Percentiles rank a stretch among this genome's conserved stretches.
Evolutionary conservation across 2,797 vertebrate species (phyloP).

Genomic region (Erethizon dorsatum): DNA sequence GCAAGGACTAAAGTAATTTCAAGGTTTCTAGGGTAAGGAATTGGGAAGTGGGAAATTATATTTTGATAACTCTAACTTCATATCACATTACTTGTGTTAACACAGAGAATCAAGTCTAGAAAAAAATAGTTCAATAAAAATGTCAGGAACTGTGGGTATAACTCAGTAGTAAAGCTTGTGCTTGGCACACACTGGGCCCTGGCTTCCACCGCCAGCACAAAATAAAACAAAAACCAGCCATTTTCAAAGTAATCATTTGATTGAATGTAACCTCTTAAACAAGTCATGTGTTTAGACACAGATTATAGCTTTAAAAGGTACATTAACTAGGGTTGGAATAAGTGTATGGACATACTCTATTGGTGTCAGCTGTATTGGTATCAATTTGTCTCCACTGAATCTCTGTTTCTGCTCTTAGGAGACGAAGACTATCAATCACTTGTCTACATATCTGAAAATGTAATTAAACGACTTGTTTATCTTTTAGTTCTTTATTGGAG

Average conservation of each 20-base stretch:
- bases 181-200: neutral
- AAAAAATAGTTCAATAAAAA: conserved; percentile 46
- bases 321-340: neutral
- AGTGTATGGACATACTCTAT: neutral
- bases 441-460: conserved; percentile 49
- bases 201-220: neutral
- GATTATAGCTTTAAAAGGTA: conserved; percentile 22
- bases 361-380: neutral
- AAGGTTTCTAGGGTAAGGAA: conserved; percentile 22
- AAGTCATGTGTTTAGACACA: neutral
- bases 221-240: neutral
- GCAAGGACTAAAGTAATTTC: neutral
- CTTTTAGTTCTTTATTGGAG: neutral
- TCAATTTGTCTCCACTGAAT: neutral
- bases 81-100: conserved; percentile 22
- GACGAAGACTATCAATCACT: neutral
- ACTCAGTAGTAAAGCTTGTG: neutral
- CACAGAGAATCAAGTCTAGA: conserved; percentile 17
- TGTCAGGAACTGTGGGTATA: neutral
- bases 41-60: conserved; percentile 13
- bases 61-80: conserved; percentile 60
- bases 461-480: neutral
- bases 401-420: conserved; percentile 9
- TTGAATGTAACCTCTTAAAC: conserved; percentile 36
- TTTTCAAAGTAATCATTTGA: conserved; percentile 40